Evolutionary conservation across 2,797 vertebrate species (phyloP), one percentile per base, ranked within the genome.

Genomic region (Lacerta viridis): DNA sequence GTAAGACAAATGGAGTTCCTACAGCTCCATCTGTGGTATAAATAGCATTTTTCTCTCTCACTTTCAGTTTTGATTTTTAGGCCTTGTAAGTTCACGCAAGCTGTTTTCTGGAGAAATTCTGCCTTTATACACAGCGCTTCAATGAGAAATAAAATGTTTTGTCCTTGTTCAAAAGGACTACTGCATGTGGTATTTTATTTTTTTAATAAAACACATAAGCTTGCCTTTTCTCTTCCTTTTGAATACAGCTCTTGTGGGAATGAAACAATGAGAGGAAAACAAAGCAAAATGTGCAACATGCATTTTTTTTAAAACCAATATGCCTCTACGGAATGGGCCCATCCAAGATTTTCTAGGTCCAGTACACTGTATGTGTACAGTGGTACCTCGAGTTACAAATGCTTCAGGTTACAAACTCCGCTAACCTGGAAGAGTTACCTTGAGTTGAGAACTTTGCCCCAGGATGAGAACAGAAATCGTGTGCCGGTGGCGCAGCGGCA

Each of bases 21-120:
- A 15, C 29, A 71, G 13, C n/a, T 66, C n/a, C 27, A 69, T 64
- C 43, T 78, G 64, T 89, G 39, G 77, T 74, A 64, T 89, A 80
- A 89, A 89, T 85, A 80, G 69, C 55, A 36, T 74, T 64, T 79
- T 27, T 20, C n/a, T 71, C 29, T 83, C 66, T n/a, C 81, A 68
- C 23, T 39, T 23, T 77, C 25, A 77, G 9, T 41, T 84, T 84
- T 80, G 66, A 88, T 71, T 33, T 80, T 80, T 80, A 80, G 76
- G 41, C 46, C 29, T 11, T 61, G 36, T 79, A 33, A 64, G 36
- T 25, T 68, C 82, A 61, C 6, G 3, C 20, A 27, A 84, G 20
- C 2, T 36, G 10, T 84, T 88, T 66, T 27, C 50, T 55, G 33
- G 72, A 59, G 18, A n/a, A 83, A 17, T 68, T 83, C 23, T 36